phyloP scores from a whole-genome alignment of 2,797 vertebrate genomes.

The Mormyrops attenuatus region DNA sequence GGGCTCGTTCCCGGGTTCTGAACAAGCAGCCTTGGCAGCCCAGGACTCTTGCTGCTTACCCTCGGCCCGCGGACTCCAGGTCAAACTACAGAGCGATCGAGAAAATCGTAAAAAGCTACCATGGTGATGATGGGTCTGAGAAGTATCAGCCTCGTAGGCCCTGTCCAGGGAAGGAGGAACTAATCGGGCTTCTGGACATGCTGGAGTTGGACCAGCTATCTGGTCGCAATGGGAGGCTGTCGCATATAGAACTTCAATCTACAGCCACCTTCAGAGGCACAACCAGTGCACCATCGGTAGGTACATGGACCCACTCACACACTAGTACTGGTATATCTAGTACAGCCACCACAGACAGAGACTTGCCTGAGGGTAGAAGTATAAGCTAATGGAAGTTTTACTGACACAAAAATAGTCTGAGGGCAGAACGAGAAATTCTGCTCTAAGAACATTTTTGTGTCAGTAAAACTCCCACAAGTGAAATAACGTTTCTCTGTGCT shows the following conservation, averaged over 20 bases:
- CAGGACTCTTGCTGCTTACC: conserved; percentile 82
- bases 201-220: conserved; percentile 64
- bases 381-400: not conserved
- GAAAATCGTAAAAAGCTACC: conserved; percentile 85
- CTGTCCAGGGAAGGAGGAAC: conserved; percentile 50
- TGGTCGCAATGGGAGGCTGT: conserved; percentile 46
- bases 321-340: not conserved
- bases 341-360: not conserved
- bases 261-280: conserved; percentile 38
- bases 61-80: conserved; percentile 81
- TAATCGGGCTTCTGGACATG: conserved; percentile 65
- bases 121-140: conserved; percentile 61
- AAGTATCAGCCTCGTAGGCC: conserved; percentile 51
- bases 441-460: not conserved
- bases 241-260: conserved; percentile 35
- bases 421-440: not conserved
- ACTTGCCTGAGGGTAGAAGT: not conserved
- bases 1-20: conserved; percentile 54
- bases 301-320: conserved; percentile 34
- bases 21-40: conserved; percentile 83
- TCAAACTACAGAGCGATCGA: conserved; percentile 94
- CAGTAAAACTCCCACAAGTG: not conserved
- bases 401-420: no score
- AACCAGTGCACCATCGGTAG: conserved; percentile 57
- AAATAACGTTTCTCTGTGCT: not conserved